phyloP scores from a whole-genome alignment of 2,888 invertebrate genomes.

The Ecliptopera silaceata region DNA sequence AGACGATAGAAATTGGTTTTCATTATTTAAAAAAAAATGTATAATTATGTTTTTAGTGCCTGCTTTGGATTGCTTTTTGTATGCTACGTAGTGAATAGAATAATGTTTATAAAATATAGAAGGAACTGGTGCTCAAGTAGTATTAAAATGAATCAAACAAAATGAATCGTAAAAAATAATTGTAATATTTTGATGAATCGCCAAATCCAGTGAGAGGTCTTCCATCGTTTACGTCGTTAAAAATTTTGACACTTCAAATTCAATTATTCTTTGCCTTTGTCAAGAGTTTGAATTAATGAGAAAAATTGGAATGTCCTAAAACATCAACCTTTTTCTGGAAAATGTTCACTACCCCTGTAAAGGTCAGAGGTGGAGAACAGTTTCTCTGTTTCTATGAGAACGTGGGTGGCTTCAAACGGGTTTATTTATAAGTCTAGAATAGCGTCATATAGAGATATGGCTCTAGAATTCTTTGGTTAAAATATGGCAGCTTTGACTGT shows the following conservation, averaged over 20 bases:
- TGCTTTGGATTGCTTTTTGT: no score
- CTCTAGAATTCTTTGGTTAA: background rate
- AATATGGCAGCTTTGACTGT: no score
- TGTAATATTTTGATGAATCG: background rate
- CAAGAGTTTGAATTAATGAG: conserved; percentile 7
- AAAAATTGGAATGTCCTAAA: conserved; percentile 11
- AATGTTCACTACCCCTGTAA: conserved; percentile 16
- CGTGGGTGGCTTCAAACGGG: conserved; percentile 12
- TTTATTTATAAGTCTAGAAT: background rate
- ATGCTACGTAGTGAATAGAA: no score
- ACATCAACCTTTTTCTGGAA: conserved; percentile 3
- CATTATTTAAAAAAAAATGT: no score
- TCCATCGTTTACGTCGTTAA: background rate
- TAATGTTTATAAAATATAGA: no score
- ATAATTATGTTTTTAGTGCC: no score
- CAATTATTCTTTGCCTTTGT: conserved; percentile 16
- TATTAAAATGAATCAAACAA: background rate
- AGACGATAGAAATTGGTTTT: no score
- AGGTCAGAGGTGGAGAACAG: conserved; percentile 1
- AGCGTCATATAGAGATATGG: background rate
- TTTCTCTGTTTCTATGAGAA: conserved; percentile 4
- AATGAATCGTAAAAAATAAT: background rate
- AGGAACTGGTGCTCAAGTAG: no score
- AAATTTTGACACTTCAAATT: conserved; percentile 4
- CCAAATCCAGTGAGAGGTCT: background rate